These are phyloP conservation scores for Hemichromis elongatus DNA, from an alignment of 2,113 vertebrate species.

Conservation along the genomic window DNA sequence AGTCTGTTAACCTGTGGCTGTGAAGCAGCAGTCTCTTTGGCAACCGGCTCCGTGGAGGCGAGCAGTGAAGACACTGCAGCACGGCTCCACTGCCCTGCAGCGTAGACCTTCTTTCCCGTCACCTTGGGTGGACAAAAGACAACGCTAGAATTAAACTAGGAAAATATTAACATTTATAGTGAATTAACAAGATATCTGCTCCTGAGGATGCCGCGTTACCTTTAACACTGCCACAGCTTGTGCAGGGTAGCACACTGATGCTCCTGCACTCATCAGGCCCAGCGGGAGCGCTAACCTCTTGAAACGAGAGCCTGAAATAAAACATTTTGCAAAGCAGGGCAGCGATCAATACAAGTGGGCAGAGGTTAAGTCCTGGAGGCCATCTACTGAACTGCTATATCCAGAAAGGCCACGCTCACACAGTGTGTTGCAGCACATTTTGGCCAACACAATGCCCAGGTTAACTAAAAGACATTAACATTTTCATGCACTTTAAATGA, in stretches of 20 bases:
- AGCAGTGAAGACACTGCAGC: conserved; percentile 69
- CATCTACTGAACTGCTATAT: not conserved
- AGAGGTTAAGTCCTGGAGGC: not conserved
- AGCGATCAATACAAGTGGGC: not conserved
- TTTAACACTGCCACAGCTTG: conserved; percentile 81
- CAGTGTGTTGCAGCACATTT: not conserved
- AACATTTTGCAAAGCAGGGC: not conserved
- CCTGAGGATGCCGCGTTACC: conserved; percentile 54
- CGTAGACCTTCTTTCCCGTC: conserved; percentile 64
- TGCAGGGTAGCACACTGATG: conserved; percentile 84
- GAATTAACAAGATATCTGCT: not conserved
- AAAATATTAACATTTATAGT: not conserved
- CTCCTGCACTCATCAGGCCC: conserved; percentile 77
- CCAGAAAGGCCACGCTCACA: not conserved
- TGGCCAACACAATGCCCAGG: not conserved
- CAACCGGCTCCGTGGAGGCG: conserved; percentile 43
- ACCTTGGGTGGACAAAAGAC: conserved; percentile 37
- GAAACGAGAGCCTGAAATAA: conserved; percentile 76
- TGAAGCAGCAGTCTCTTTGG: conserved; percentile 1
- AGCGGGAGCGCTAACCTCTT: conserved; percentile 80
- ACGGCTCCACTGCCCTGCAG: conserved; percentile 66
- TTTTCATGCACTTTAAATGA: not conserved
- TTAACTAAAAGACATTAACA: not conserved
- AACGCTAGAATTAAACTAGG: not conserved
- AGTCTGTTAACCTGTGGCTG: conserved; percentile 35